Evolutionary conservation across 2,113 vertebrate species (phyloP).

Genomic region (Stictonetta naevosa): DNA sequence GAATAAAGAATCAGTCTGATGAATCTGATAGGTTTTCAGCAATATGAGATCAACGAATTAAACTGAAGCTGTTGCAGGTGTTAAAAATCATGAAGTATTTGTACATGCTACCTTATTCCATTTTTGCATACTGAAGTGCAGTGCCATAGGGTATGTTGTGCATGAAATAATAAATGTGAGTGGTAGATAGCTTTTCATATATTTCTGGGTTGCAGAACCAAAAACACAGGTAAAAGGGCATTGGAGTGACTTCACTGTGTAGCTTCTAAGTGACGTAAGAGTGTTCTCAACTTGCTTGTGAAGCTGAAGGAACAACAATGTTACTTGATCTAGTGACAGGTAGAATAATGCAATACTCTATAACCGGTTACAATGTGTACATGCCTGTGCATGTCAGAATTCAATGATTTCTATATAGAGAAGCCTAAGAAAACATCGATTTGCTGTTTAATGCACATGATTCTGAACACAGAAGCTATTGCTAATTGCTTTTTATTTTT

Average conservation of each 20-base stretch:
- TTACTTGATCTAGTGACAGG: not conserved
- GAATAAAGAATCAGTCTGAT: not conserved
- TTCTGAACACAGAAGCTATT: not conserved
- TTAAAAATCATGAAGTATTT: not conserved
- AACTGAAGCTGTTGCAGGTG: not conserved
- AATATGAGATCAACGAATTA: not conserved
- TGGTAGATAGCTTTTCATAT: not conserved
- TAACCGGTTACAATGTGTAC: not conserved
- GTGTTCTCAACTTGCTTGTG: not conserved
- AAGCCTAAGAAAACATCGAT: not conserved
- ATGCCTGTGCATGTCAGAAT: not conserved
- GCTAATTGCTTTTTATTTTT: not conserved
- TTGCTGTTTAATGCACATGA: not conserved
- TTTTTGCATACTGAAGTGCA: not conserved
- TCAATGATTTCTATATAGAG: not conserved
- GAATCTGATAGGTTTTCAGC: not conserved
- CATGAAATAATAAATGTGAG: not conserved
- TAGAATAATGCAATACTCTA: not conserved
- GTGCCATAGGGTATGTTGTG: not conserved
- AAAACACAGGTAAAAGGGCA: not conserved
- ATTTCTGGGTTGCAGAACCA: not conserved
- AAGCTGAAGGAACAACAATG: not conserved
- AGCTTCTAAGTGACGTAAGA: not conserved
- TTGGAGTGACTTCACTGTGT: not conserved
- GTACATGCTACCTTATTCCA: not conserved